Base-by-base conservation (phyloP, 2,888 invertebrate species). In the Clistopyga incitator region DNA sequence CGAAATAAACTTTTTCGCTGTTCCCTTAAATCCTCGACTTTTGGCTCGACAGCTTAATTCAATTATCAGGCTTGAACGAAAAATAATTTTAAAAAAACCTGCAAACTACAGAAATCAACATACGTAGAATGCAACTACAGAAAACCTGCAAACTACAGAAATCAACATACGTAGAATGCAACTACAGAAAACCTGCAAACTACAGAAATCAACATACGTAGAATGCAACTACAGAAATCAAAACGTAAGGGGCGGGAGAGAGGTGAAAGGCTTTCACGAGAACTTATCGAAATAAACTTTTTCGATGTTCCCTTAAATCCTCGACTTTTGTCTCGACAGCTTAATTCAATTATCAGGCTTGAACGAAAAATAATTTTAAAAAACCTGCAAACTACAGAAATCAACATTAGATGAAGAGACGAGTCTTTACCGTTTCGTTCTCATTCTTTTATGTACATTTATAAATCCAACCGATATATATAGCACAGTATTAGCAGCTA, bases 211-310 rank as follows among this genome's bases (percentile, higher is more conserved):
- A n/a, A n/a, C n/a, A n/a, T n/a, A n/a, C n/a, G n/a, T n/a, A n/a
- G n/a, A n/a, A n/a, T n/a, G n/a, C n/a, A n/a, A n/a, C n/a, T n/a
- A n/a, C n/a, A n/a, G n/a, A n/a, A n/a, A n/a, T n/a, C n/a, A 38
- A 18, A 38, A 64, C 11, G 23, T 65, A 10, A 11, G 15, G 45
- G 42, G 42, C 59, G 15, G 29, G 59, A 42, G 25, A 20, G 71
- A 71, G 64, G 47, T 64, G 72, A 83, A 80, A 83, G 83, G 80
- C 72, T 80, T 80, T 68, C 50, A n/a, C 77, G 71, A 76, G 76
- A 65, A 83, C 54, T 68, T 29, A 54, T 56, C 64, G 68, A 54
- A 80, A 67, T 61, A 83, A 83, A 83, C 54, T 83, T 83, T 80
- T 47, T 13, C 71, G 8, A 52, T 67, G 65, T 78, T 77, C 77